Evolutionary conservation across 2,888 invertebrate genomes (phyloP).

Genomic region (Terebella lapidaria): DNA sequence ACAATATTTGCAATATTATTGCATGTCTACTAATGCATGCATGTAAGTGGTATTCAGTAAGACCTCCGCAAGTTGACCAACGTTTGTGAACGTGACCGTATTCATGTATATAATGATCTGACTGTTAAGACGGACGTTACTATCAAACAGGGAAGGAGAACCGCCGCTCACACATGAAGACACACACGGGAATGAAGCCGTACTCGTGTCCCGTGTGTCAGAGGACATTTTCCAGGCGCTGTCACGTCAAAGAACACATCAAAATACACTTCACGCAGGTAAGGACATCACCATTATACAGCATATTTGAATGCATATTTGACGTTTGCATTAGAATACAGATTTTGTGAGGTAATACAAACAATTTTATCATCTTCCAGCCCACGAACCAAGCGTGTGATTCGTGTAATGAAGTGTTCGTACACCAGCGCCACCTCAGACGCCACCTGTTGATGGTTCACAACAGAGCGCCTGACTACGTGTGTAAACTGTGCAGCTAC

Average conservation of each 20-base stretch:
- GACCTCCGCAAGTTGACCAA: no score
- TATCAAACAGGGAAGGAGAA: slow-evolving; percentile 52
- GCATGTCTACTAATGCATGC: no score
- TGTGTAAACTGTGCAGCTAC: background rate
- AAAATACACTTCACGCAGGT: slow-evolving; percentile 27
- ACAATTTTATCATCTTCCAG: background rate
- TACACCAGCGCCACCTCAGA: background rate
- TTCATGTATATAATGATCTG: no score
- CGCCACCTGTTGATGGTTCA: background rate
- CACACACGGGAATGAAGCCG: slow-evolving; percentile 38
- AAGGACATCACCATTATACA: slow-evolving; percentile 1
- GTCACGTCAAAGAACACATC: slow-evolving; percentile 24
- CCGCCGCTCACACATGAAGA: slow-evolving; percentile 51
- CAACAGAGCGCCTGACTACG: background rate
- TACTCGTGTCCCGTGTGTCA: slow-evolving; percentile 26
- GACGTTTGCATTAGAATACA: background rate
- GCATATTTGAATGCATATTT: background rate
- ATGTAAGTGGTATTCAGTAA: no score
- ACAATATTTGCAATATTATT: no score
- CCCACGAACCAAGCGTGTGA: background rate
- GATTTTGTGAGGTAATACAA: background rate
- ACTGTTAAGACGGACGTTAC: background rate
- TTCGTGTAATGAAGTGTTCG: background rate
- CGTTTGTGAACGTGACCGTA: no score
- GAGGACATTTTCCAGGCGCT: slow-evolving; percentile 20